Base-by-base conservation (phyloP, 2,113 vertebrate species). In the Melospiza melodia region DNA sequence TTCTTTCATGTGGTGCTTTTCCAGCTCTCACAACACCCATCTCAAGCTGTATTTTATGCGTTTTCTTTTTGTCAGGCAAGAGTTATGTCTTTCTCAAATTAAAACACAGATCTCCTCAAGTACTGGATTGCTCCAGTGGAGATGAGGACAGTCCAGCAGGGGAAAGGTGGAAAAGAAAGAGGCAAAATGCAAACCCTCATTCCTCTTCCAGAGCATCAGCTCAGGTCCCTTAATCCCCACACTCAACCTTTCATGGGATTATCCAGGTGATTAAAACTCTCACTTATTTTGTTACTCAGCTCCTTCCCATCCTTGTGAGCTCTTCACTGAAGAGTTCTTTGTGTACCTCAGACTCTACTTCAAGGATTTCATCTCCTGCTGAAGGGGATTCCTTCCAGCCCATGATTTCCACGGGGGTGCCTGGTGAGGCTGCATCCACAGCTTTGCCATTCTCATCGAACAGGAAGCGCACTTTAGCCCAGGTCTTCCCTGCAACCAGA, bases 321-420 rank as follows among this genome's bases (percentile, higher is more conserved):
- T n/a, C 41, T 49, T 43, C n/a, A 55, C 6, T 57, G 49, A 93
- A 91, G 48, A 65, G 76, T 71, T 57, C 33, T 72, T 84, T 33
- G 63, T 51, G 31, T 97, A 99, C 99, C 99, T 99, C 99, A 31
- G 99, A 99, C 93, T 99, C 98, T 31, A 99, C 99, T 98, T 99
- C 99, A 88, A 99, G 98, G 93, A 99, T 98, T 80, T 98, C 97
- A 66, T 99, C 99, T 55, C 99, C 99, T 1, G 99, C 98, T 3
- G 99, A 98, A n/a, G 99, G 99, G 75, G 98, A 97, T 15, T 99
- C 98, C 97, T 98, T 99, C 99, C 99, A 99, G 75, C 99, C 99
- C 35, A 98, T 97, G 83, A 99, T 98, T 97, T 99, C 98, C 95
- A 99, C 99, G 0, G 99, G 98, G 18, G 95, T 84, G 89, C 99